phyloP scores from a whole-genome alignment of 2,797 vertebrate genomes.

The Spheniscus humboldti region DNA sequence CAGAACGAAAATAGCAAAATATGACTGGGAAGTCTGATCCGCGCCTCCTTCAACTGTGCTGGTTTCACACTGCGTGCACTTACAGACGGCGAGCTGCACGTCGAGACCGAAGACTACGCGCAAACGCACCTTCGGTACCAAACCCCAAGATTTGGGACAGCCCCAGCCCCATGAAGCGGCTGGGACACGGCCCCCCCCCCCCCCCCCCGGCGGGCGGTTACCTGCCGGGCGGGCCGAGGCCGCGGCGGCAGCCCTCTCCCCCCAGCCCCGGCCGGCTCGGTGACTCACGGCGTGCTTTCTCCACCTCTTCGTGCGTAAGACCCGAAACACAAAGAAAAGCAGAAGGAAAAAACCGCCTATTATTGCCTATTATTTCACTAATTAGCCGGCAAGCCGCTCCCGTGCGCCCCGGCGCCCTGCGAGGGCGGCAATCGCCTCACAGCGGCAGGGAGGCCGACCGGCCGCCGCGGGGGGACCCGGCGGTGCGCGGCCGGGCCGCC shows the following conservation, averaged over 20 bases:
- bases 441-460: background rate
- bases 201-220: background rate
- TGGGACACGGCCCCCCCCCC: background rate
- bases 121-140: background rate
- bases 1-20: fast-evolving
- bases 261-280: background rate
- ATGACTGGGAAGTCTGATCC: fast-evolving
- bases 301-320: background rate
- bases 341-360: background rate
- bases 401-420: background rate
- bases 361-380: too few relatives aligned
- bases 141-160: fast-evolving
- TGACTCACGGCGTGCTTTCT: background rate
- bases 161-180: fast-evolving
- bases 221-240: background rate
- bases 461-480: background rate
- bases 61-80: fast-evolving
- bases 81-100: fast-evolving
- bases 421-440: background rate
- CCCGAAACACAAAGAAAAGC: background rate
- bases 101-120: fast-evolving
- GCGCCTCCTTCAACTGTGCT: fast-evolving
- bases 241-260: background rate
- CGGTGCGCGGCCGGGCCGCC: background rate
- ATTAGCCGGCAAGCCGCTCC: background rate